Evolutionary conservation across 2,888 invertebrate genomes (phyloP), one percentile per base, ranked within the genome.

Genomic region (Apantesis nais): DNA sequence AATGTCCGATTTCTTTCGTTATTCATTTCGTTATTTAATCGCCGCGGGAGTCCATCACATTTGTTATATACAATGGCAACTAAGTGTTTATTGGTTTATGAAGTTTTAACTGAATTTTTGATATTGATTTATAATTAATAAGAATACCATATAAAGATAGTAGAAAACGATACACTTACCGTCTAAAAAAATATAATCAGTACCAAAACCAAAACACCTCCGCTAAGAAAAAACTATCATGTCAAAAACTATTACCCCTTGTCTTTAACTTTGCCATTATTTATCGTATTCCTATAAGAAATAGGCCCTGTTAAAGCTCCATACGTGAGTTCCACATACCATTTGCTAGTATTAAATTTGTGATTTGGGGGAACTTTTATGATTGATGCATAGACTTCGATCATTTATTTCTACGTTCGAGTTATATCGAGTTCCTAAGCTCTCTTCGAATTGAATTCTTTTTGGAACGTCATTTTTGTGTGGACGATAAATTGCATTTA

Each of bases 11-110:
- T 90, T 88, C 89, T 89, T 90, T 90, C 89, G 82, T 89, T n/a
- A n/a, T n/a, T n/a, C n/a, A n/a, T n/a, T n/a, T n/a, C 89, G 89
- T 90, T 92, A 92, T 93, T 91, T 88, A 89, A 89, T 88, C 92
- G 83, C 93, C 77, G 89, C 93, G 90, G 93, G 93, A 90, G 90
- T 89, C 89, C 91, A 87, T 90, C 89, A 89, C 87, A 87, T 90
- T 89, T 88, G 85, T 88, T 89, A 87, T 85, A 83, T 86, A 85
- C 86, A 83, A 86, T 85, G 79, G 85, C 86, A 87, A 88, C 86
- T 85, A 89, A 90, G 90, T 90, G 91, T 92, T 90, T 91, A 91
- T 90, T 91, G 90, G 90, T 90, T 90, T 90, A 90, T 86, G 83
- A 82, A 86, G 83, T 82, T 85, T 83, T 83, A n/a, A 44, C 19